phyloP scores from a whole-genome alignment of 2,888 invertebrate species.

The Drosophila setosimentum region DNA sequence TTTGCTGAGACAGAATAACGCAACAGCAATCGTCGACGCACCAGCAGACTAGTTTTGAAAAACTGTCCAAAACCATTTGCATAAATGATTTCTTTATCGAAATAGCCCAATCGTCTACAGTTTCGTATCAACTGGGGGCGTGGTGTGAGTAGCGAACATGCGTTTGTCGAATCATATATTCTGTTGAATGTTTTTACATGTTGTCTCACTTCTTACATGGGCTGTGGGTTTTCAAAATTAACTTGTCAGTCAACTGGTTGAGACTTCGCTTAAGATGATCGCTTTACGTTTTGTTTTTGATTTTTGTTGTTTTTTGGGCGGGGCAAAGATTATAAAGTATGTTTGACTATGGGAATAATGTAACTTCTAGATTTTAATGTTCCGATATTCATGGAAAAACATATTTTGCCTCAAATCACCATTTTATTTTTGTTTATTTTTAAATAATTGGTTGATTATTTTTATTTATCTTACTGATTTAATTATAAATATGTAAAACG shows the following conservation, averaged over 20 bases:
- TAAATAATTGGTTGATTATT: neutral
- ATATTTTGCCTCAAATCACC: neutral
- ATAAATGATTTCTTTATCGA: slow-evolving; percentile 81
- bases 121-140: slow-evolving; percentile 53
- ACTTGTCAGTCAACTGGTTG: slow-evolving; percentile 60
- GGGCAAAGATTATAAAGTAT: slow-evolving; percentile 32
- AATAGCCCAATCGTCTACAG: slow-evolving; percentile 62
- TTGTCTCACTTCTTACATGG: slow-evolving; percentile 52
- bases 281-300: neutral
- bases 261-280: slow-evolving; percentile 26
- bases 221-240: slow-evolving; percentile 50
- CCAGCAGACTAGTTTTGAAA: slow-evolving; percentile 36
- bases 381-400: neutral
- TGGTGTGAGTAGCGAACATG: slow-evolving; percentile 54
- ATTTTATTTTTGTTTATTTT: neutral
- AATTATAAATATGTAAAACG: neutral
- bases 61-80: slow-evolving; percentile 68
- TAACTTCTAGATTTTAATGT: neutral
- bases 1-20: slow-evolving; percentile 9
- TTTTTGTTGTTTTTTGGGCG: slow-evolving; percentile 45
- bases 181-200: slow-evolving; percentile 21
- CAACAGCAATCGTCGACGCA: slow-evolving; percentile 17
- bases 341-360: neutral
- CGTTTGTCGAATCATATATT: slow-evolving; percentile 39
- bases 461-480: neutral